Evolutionary conservation across 2,113 vertebrate genomes (phyloP), one percentile per base, ranked within the genome.

Genomic region (Castor canadensis): DNA sequence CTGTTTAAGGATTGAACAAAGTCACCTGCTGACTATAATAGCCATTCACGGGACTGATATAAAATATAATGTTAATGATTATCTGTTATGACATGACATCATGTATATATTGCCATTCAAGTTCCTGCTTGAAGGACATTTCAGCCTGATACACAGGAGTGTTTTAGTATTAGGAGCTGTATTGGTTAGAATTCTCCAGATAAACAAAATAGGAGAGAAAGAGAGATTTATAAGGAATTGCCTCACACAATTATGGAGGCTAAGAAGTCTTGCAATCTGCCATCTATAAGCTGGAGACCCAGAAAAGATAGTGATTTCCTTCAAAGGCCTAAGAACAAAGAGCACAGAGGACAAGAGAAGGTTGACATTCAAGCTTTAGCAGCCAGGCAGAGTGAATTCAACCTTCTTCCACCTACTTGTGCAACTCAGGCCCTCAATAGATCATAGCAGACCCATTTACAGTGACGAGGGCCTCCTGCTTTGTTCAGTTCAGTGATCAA

Each of bases 11-110:
- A 80, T 28, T 93, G 93, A 85, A 93, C 35, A 47, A 86, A 93
- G 35, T 97, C 97, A 96, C 94, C 96, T 97, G 91, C 94, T 92
- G 52, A 80, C 81, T 87, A 16, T 85, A 96, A 96, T 38, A 90
- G 91, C 35, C 82, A 87, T 94, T 81, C 76, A 91, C 52, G 19
- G 6, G 35, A 91, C 26, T 77, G 56, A 80, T 94, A 97, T 94
- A 96, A 94, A 98, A 95, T 89, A 80, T 91, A 95, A 89, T 95
- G 90, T 94, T 69, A 83, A 90, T 93, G 69, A 91, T 94, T 97
- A 96, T 93, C 94, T 91, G 28, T 73, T 91, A 67, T 64, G 24
- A 95, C 66, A 84, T 17, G n/a, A 75, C 75, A 56, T 94, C 75
- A 76, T 80, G 22, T 47, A n/a, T 28, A 62, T 77, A 89, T 32